Evolutionary conservation across 2,113 vertebrate genomes (phyloP).

Genomic region (Neomonachus schauinslandi): DNA sequence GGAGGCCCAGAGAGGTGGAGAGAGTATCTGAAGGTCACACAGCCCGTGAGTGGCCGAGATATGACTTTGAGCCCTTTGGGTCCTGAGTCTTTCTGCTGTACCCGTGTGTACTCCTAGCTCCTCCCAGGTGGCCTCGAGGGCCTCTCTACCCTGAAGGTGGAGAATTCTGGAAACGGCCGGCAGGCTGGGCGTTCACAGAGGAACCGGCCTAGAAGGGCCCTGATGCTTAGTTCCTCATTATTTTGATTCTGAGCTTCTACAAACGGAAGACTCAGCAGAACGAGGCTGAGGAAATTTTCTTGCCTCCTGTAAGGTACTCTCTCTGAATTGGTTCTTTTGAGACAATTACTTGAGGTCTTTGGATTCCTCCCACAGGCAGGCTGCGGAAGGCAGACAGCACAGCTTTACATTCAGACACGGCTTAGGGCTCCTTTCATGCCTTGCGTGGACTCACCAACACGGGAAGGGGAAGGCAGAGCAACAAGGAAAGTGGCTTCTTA

Average conservation of each 20-base stretch:
- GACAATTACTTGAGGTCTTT: constrained; percentile 64
- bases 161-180: neutral
- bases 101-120: rapidly evolving
- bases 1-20: neutral
- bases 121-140: neutral
- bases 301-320: constrained; percentile 63
- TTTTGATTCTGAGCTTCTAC: constrained; percentile 62
- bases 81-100: neutral
- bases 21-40: no score
- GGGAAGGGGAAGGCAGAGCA: neutral
- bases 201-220: neutral
- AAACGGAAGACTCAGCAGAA: constrained; percentile 67
- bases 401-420: neutral
- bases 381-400: neutral
- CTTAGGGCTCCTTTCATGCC: neutral
- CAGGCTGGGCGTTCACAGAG: neutral
- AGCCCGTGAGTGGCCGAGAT: neutral
- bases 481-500: neutral
- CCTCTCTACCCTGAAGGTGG: neutral
- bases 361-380: constrained; percentile 38
- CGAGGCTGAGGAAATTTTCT: constrained; percentile 63
- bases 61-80: neutral
- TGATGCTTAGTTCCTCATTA: constrained; percentile 54
- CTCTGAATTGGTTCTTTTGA: constrained; percentile 63
- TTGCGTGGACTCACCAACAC: neutral